A percentile compares a stretch with the other conserved stretches of the same genome.
Evolutionary conservation across 2,113 vertebrate species (phyloP).

Genomic region (Sphaerodactylus townsendi): DNA sequence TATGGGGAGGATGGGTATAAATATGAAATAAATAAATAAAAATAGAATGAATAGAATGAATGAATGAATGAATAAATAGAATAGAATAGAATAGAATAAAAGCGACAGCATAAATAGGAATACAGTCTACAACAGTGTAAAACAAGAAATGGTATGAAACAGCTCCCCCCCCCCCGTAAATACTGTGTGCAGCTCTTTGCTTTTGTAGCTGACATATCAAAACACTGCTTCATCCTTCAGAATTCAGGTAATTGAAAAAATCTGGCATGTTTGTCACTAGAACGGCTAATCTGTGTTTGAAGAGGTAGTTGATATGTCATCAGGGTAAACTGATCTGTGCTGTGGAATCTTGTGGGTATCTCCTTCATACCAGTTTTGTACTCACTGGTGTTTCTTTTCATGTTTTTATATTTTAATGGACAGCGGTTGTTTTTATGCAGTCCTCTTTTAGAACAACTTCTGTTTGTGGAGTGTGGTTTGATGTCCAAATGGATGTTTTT

Average conservation of each 20-base stretch:
- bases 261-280: neutral
- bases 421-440: neutral
- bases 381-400: neutral
- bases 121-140: too few relatives aligned
- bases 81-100: too few relatives aligned
- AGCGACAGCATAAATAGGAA: too few relatives aligned
- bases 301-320: neutral
- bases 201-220: neutral
- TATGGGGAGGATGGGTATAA: too few relatives aligned
- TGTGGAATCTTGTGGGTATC: neutral
- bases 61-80: too few relatives aligned
- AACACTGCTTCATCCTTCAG: neutral
- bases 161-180: too few relatives aligned
- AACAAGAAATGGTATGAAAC: too few relatives aligned
- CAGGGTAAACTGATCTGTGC: neutral
- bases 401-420: neutral
- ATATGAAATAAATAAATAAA: too few relatives aligned
- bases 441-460: conserved; percentile 16
- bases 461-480: conserved; percentile 5
- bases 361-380: neutral
- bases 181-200: neutral
- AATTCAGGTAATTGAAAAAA: neutral
- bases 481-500: conserved; percentile 14
- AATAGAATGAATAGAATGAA: too few relatives aligned
- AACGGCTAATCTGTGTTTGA: neutral